These are phyloP conservation scores for Adoxophyes honmai DNA, from an alignment of 1,140 invertebrate species.

Conservation along the genomic window DNA sequence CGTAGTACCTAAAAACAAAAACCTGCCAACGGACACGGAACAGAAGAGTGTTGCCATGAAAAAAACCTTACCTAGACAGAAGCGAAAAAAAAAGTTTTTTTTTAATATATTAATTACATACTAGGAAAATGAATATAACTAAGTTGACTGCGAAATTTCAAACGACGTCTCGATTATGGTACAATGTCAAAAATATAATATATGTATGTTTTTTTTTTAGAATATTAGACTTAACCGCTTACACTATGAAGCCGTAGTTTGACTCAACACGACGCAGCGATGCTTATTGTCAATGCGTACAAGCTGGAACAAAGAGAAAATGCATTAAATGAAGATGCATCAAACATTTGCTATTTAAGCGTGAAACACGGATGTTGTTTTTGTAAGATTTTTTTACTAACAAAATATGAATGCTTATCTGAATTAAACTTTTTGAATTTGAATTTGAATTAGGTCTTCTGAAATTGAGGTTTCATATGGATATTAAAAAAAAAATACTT, in stretches of 20 bases:
- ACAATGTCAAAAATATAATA: slow-evolving; percentile 57
- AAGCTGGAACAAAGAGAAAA: slow-evolving; percentile 45
- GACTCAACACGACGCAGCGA: slow-evolving; percentile 19
- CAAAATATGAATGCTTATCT: no score
- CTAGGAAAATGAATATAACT: slow-evolving; percentile 16
- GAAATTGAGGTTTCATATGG: no score
- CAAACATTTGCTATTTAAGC: no score
- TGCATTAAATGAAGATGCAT: not conserved
- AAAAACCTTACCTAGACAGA: slow-evolving; percentile 18
- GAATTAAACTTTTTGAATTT: no score
- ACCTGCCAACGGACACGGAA: no score
- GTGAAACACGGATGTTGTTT: no score
- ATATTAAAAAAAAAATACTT: no score
- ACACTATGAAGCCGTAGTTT: slow-evolving; percentile 8
- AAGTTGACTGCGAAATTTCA: slow-evolving; percentile 20
- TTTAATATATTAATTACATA: slow-evolving; percentile 12
- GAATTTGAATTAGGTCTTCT: no score
- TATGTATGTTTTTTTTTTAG: slow-evolving; percentile 20
- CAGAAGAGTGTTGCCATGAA: not conserved
- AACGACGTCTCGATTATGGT: slow-evolving; percentile 23
- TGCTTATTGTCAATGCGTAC: slow-evolving; percentile 57
- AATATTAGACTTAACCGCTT: slow-evolving; percentile 8
- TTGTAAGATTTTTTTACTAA: no score
- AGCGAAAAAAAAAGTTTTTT: slow-evolving; percentile 19
- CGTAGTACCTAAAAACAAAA: not conserved